Evolutionary conservation across 1,140 invertebrate genomes (phyloP).

Genomic region (Venturia canescens): DNA sequence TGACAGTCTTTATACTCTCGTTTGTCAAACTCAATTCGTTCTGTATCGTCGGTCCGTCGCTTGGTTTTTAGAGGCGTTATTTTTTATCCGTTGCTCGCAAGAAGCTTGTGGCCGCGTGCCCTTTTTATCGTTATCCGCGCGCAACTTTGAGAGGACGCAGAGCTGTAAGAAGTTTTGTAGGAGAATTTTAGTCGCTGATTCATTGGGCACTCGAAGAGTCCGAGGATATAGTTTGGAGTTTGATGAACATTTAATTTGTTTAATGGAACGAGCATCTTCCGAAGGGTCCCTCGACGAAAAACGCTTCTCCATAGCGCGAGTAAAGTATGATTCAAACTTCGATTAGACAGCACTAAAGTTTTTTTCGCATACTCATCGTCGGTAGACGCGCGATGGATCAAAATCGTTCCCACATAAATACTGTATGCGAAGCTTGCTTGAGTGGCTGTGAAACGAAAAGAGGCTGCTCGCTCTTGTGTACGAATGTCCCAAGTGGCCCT

Average conservation of each 20-base stretch:
- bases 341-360: neutral
- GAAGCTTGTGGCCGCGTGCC: neutral
- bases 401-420: neutral
- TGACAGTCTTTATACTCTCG: conserved; percentile 22
- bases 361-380: neutral
- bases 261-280: no score
- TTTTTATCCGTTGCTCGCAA: neutral
- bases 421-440: neutral
- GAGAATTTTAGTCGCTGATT: no score
- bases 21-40: conserved; percentile 14
- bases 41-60: neutral
- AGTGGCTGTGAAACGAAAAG: neutral
- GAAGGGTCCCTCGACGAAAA: no score
- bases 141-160: no score
- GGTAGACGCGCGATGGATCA: neutral
- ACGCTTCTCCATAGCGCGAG: no score
- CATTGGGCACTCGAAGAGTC: no score
- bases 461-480: neutral
- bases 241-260: no score
- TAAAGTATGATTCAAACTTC: no score
- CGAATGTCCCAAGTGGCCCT: neutral
- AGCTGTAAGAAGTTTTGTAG: no score
- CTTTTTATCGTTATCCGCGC: neutral
- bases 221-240: no score
- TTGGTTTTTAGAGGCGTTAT: neutral